A percentile compares a stretch with the other conserved stretches of the same genome.
These are phyloP conservation scores for Thomomys bottae DNA, from an alignment of 2,113 vertebrate genomes.

Conservation along the genomic window DNA sequence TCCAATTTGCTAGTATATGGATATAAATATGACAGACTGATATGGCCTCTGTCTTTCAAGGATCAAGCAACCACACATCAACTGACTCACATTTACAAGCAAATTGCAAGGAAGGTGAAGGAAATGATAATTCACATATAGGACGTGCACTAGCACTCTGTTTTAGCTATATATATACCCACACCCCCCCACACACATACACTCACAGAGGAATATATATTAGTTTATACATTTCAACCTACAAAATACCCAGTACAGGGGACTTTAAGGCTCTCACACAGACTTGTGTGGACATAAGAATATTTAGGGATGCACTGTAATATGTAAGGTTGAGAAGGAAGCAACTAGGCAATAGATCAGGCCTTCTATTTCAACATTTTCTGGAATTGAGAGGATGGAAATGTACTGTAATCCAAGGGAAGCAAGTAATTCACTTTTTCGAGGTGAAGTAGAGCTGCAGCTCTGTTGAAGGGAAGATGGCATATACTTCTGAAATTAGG, in stretches of 20 bases:
- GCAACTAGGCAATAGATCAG: not conserved
- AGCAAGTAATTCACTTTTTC: not conserved
- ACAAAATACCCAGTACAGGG: not conserved
- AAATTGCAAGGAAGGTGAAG: not conserved
- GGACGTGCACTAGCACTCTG: not conserved
- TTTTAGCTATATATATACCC: not conserved
- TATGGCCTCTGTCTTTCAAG: not conserved
- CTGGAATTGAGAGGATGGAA: not conserved
- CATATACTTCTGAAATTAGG: not conserved
- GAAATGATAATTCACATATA: not conserved
- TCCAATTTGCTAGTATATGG: conserved; percentile 1
- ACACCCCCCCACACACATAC: no score
- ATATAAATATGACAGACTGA: not conserved
- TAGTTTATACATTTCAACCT: not conserved
- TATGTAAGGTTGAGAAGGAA: not conserved
- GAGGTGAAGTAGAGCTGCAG: not conserved
- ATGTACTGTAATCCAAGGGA: not conserved
- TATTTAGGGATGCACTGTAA: not conserved
- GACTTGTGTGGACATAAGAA: not conserved
- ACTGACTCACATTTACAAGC: not conserved
- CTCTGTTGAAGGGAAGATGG: not conserved
- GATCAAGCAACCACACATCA: not conserved
- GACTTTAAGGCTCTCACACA: not conserved
- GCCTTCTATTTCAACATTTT: not conserved
- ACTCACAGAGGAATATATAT: no score